These are phyloP conservation scores for Danio choprae DNA, from an alignment of 2,797 vertebrate species.

Conservation along the genomic window DNA sequence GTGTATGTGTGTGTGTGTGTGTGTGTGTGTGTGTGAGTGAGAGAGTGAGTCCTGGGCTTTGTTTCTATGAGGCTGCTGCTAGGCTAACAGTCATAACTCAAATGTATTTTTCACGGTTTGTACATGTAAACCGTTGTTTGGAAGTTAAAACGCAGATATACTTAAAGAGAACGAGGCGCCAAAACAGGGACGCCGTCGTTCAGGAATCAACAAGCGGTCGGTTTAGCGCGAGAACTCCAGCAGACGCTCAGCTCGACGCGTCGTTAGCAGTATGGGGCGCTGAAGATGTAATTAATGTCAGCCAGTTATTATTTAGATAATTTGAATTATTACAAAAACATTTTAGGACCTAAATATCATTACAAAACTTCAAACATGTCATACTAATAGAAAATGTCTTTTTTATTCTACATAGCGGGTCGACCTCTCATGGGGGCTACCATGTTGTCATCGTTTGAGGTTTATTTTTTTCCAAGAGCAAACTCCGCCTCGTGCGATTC, in stretches of 20 bases:
- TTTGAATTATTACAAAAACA: neutral
- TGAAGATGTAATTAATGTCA: too few species aligned
- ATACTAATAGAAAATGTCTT: neutral
- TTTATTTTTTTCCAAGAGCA: neutral
- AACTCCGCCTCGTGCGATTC: neutral
- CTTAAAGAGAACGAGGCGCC: neutral
- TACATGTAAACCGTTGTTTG: neutral
- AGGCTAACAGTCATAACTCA: slow-evolving; percentile 25
- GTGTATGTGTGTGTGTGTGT: neutral
- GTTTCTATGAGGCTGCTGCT: slow-evolving; percentile 18
- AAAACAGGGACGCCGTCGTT: neutral
- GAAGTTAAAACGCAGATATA: neutral
- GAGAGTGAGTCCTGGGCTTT: slow-evolving; percentile 10
- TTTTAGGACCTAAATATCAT: neutral
- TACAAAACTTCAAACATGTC: neutral
- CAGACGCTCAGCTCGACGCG: neutral
- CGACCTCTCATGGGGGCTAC: neutral
- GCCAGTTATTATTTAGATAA: neutral
- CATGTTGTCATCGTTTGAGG: neutral
- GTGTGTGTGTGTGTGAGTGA: neutral
- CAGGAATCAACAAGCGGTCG: neutral
- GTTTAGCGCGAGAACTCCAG: neutral
- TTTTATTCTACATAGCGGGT: neutral
- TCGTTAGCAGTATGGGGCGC: neutral
- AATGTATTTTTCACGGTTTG: neutral